Conservation (phyloP, 2,113 vertebrate species). For the Phoxinus phoxinus region DNA sequence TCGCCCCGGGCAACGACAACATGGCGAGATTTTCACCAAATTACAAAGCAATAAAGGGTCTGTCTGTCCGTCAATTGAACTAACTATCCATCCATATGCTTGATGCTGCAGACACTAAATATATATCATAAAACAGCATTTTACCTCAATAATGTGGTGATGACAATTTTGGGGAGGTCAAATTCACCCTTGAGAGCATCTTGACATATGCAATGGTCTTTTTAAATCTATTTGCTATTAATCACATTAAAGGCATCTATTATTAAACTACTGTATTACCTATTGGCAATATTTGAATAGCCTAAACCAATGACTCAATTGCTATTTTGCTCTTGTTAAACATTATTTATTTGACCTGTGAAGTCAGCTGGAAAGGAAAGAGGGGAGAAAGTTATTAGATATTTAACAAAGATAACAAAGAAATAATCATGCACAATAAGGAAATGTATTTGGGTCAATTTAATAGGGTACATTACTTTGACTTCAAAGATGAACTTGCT, state of each 20-base stretch:
- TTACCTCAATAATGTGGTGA: not conserved
- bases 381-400: not conserved
- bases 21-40: not conserved
- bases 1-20: not conserved
- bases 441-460: not conserved
- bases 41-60: not conserved
- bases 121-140: not conserved
- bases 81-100: not conserved
- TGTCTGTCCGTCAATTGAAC: not conserved
- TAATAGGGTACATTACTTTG: not conserved
- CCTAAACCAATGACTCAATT: not conserved
- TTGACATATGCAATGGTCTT: not conserved
- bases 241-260: not conserved
- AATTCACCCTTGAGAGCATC: not conserved
- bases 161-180: not conserved
- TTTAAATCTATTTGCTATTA: not conserved
- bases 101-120: not conserved
- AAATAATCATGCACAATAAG: not conserved
- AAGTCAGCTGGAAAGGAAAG: not conserved
- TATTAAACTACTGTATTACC: not conserved
- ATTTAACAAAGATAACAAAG: not conserved
- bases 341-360: not conserved
- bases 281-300: not conserved
- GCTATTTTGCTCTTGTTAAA: not conserved
- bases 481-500: not conserved